Base-by-base conservation (phyloP, 1,140 invertebrate genomes). In the Aricia agestis region DNA sequence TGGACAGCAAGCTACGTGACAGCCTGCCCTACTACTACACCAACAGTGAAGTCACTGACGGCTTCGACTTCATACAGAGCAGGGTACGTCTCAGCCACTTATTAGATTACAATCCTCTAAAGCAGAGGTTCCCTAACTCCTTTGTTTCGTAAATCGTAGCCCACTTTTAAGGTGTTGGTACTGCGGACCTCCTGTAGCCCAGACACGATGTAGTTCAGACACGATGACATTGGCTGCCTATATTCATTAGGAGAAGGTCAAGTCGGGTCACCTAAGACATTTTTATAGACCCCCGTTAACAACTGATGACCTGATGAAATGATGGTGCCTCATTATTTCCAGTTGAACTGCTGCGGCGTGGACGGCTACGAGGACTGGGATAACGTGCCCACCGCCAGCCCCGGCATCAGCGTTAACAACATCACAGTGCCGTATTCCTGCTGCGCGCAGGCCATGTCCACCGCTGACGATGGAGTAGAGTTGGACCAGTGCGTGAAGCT, bases 291-390 rank as follows among this genome's bases (percentile, higher is more conserved):
- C n/a, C n/a, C n/a, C n/a, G n/a, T n/a, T n/a, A n/a, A n/a, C n/a
- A n/a, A n/a, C n/a, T n/a, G n/a, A n/a, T n/a, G n/a, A n/a, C n/a
- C n/a, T n/a, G n/a, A n/a, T n/a, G n/a, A n/a, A n/a, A n/a, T n/a
- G n/a, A n/a, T n/a, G n/a, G 25, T 25, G 9, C 5, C 36, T 36
- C 6, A n/a, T 1, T 15, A 41, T 42, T 77, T 80, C 3, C 81
- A 97, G 96, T 86, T 97, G 70, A 92, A 93, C 78, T 97, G 96
- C 83, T 97, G 96, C 80, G 96, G 96, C 52, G 93, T 96, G 18
- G 76, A 94, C 66, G 82, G 86, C 18, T 92, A 92, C 10, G 66
- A 78, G 1, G 95, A 97, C 82, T 97, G 96, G 96, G 68, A 81
- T 7, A 78, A 85, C 0, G 89, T 92, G 4, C 67, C 74, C 76